Evolutionary conservation across 1,140 invertebrate species (phyloP), one percentile per base, ranked within the genome.

Genomic region (Ptiloglossa arizonensis): DNA sequence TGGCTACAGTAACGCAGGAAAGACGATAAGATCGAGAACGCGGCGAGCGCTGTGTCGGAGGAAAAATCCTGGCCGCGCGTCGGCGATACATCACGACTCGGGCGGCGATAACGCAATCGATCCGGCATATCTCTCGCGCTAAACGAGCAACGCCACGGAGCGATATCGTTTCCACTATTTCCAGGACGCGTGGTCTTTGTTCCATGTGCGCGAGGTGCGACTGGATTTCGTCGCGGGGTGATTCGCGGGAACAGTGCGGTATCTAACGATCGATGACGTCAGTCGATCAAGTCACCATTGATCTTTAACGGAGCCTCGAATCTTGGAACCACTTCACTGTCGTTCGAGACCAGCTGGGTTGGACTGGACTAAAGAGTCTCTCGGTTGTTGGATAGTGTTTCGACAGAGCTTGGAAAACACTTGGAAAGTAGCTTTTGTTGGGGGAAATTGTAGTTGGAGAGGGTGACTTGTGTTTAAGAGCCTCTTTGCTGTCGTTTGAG

Each of bases 41-140:
- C 56, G 54, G 57, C 46, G n/a, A 44, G 67, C 41, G 17, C 11
- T 17, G 5, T 15, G n/a, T 29, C 24, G 19, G 46, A 69, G 27
- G 50, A 79, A 84, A 84, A 78, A 72, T 68, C 38, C 59, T 46
- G 19, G 46, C 56, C 59, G 44, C 50, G 48, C 69, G 80, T 29
- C 54, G 41, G 73, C 75, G 52, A 84, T 82, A 67, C 54, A 71
- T 79, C 69, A 79, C 59, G 54, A 59, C 54, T 66, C 54, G 9
- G 81, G 15, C n/a, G 52, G 32, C 60, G 81, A 83, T 79, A 82
- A 82, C 79, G 60, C 52, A 82, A 82, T 84, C 80, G 66, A 82
- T 84, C 75, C 71, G 48, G 60, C 66, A 75, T 75, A 79, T 82
- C 80, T 68, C 5, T 38, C 38, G 38, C 62, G 71, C 63, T 80